Base-by-base conservation (phyloP, 2,888 invertebrate genomes). In the Blastobasis adustella region DNA sequence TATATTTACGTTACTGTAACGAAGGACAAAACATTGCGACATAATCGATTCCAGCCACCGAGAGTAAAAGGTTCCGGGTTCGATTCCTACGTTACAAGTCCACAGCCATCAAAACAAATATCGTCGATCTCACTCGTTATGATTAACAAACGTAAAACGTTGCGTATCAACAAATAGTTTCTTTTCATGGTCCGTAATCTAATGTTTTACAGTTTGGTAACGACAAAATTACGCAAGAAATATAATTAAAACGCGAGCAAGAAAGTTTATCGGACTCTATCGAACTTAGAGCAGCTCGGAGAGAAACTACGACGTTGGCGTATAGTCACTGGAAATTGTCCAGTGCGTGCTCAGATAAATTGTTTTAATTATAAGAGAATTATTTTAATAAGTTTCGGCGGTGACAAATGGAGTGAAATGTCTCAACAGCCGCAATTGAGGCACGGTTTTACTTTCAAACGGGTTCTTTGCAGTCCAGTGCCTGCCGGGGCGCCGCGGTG, bases 381-480 rank as follows among this genome's bases (percentile, higher is more conserved):
- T 40, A 45, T 50, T 41, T 41, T 45, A 46, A 10, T 37, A 61
- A 59, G 56, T 61, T 74, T 69, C 66, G 66, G 66, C 59, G 56
- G 58, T 55, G 65, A 56, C 61, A 62, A 60, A 61, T 64, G 57
- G 59, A 76, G 78, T 69, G 79, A 77, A 80, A 79, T 79, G 77
- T 77, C 69, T 74, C 71, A 76, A 72, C 67, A 56, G 60, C 49
- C 56, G 60, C 63, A 64, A 66, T 66, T 61, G 61, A 66, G 63
- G 54, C 56, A 59, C 66, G 63, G 69, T 66, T 67, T 76, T 75
- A 80, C 81, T 82, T 81, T 82, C 81, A 78, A 76, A 78, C 78
- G 61, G 70, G 75, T 79, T 79, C 70, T 70, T 65, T 23, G 23
- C 23, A 42, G 5, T 7, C 5, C 41, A 40, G 41, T 40, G 10